These are phyloP conservation scores for Achatina immaculata DNA, from an alignment of 1,140 invertebrate genomes.

Conservation along the genomic window DNA sequence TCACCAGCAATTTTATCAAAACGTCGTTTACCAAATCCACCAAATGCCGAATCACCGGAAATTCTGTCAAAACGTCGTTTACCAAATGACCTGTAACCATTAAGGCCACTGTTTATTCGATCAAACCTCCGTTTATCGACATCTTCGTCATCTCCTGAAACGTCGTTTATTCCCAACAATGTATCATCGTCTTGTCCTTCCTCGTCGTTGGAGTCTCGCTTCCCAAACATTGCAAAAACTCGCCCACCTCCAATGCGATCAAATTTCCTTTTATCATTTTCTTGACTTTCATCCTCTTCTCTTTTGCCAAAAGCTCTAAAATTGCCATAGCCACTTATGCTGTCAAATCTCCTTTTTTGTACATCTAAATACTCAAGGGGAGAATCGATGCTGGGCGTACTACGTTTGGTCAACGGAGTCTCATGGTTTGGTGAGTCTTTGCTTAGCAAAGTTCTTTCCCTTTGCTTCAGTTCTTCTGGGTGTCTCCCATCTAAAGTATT, in stretches of 20 bases:
- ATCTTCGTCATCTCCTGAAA: background rate
- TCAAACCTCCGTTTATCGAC: background rate
- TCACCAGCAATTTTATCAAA: background rate
- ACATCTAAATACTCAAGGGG: no score
- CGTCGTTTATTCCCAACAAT: background rate
- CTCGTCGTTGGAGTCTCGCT: background rate
- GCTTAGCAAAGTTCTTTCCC: no score
- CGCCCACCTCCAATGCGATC: background rate
- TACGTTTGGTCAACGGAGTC: no score
- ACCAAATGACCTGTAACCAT: background rate
- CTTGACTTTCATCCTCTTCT: background rate
- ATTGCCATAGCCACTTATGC: background rate
- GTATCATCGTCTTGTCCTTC: background rate
- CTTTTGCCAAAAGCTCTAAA: background rate
- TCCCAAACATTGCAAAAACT: background rate
- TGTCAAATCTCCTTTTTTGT: constrained; percentile 1
- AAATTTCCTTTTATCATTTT: constrained; percentile 1
- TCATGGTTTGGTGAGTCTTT: no score
- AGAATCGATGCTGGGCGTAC: no score
- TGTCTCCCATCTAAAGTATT: no score
- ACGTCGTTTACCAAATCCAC: background rate
- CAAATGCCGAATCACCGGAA: background rate
- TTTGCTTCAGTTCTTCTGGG: no score
- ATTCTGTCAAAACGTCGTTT: constrained; percentile 2
- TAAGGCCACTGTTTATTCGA: background rate